Evolutionary conservation across 2,113 vertebrate genomes (phyloP), one percentile per base, ranked within the genome.

Genomic region (Toxotes jaculatrix): DNA sequence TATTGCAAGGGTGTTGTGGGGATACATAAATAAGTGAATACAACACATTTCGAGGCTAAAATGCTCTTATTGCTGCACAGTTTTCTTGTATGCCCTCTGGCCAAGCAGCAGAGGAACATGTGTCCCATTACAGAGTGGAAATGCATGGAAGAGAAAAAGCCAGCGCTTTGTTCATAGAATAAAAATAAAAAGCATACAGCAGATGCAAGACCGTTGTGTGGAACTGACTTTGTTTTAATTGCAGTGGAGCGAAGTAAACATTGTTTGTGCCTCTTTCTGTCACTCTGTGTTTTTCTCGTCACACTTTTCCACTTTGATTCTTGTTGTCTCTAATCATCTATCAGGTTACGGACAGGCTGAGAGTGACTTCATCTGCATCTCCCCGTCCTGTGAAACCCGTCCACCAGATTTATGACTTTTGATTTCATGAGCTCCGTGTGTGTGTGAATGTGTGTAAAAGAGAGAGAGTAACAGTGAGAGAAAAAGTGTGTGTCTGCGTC

Each of bases 1-100:
- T 95, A 93, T 91, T 95, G 92, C 88, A 94, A 68, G 79, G 80
- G 76, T 89, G 89, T 88, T 88, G 72, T 83, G 77, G 72, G 71
- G 85, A 85, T 83, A 75, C 88, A 93, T 91, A 92, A 92, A 91
- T 93, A 90, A 88, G 62, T 71, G 73, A 77, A 87, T 82, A 87
- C 82, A 87, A 88, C 78, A 90, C 85, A 89, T 92, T 89, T 91
- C 12, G 16, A 75, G 81, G 76, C 77, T 83, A 76, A 89, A 94
- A 94, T 93, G 90, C 88, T 85, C 85, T 93, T 94, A 93, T 93
- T 85, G 90, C 78, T 81, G 66, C 75, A 66, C 70, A 74, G 74
- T 82, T 86, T 76, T 32, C 87, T 68, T 91, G 89, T 91, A 83
- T 82, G 83, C 88, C 93, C 90, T 83, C 76, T 85, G 90, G 92